Evolutionary conservation across 2,797 vertebrate genomes (phyloP), one percentile per base, ranked within the genome.

Genomic region (Hoplostethus atlanticus): DNA sequence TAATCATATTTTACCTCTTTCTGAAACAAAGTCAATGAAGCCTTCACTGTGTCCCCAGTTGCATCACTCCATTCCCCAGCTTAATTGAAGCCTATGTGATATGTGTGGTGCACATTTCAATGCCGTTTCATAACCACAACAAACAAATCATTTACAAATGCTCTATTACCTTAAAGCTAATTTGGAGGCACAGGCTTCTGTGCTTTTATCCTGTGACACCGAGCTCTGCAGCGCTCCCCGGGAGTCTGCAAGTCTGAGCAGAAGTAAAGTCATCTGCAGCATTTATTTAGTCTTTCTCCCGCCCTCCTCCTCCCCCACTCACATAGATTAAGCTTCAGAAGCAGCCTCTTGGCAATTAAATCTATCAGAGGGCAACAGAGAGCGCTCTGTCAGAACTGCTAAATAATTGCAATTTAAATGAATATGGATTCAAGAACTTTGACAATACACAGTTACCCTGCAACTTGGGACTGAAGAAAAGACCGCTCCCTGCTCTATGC

Each of bases 371-470:
- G 80, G 86, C 88, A 89, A 84, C 86, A 88, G 81, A 78, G 84
- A 81, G 85, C 21, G 65, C 78, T 87, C 77, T 65, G 84, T 84
- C 86, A 89, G 80, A 89, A 79, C 82, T 80, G 83, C 79, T 90
- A 82, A 89, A 83, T 91, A 88, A 91, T 91, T 90, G 82, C 80
- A 84, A 76, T 88, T 88, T 88, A 84, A 91, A 91, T 93, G 73
- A 88, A 87, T 87, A 87, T 91, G 78, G 81, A 89, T 87, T 91
- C 50, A 77, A 69, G 7, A 88, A 88, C 68, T 84, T 81, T 84
- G 84, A 85, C 82, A 80, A 76, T 73, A 84, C 63, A 53, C 54
- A 74, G 81, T 75, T 83, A 81, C 84, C 86, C 79, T 76, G 64
- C 66, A 80, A 76, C 70, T 69, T 67, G 58, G 71, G 64, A 73